Percentiles rank a stretch among this genome's conserved stretches.
These are phyloP conservation scores for Naso thynnoides DNA, from an alignment of 2,797 vertebrate species.

Conservation along the genomic window DNA sequence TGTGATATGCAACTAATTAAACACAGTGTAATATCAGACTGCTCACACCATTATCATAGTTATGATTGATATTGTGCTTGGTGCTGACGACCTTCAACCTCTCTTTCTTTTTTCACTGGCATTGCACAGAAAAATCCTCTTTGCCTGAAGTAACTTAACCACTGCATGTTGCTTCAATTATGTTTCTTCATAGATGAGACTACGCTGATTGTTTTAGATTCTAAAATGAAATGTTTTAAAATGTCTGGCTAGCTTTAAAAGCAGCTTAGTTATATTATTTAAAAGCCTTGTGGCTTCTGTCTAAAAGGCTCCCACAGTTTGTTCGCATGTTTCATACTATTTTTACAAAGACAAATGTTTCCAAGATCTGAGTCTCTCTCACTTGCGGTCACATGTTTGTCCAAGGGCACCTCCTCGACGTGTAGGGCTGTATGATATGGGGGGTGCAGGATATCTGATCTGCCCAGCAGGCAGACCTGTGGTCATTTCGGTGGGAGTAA, in stretches of 20 bases:
- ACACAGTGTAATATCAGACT: too few relatives aligned
- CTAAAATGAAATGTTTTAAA: slow-evolving; percentile 49
- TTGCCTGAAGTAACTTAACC: slow-evolving; percentile 26
- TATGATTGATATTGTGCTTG: too few relatives aligned
- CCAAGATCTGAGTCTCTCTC: slow-evolving; percentile 26
- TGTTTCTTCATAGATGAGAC: slow-evolving; percentile 50
- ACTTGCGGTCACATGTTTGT: slow-evolving; percentile 59
- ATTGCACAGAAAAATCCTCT: slow-evolving; percentile 20
- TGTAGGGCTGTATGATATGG: slow-evolving; percentile 54
- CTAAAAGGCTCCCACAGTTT: slow-evolving; percentile 53
- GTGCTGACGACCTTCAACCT: too few relatives aligned
- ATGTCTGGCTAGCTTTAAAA: slow-evolving; percentile 56
- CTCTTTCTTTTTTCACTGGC: not conserved
- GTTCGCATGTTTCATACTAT: slow-evolving; percentile 40
- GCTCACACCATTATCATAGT: too few relatives aligned
- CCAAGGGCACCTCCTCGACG: slow-evolving; percentile 48
- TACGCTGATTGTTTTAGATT: slow-evolving; percentile 45
- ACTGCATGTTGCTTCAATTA: slow-evolving; percentile 50
- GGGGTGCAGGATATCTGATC: slow-evolving; percentile 73
- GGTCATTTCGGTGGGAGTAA: slow-evolving; percentile 77
- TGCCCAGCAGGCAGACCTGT: slow-evolving; percentile 71
- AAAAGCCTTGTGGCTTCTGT: slow-evolving; percentile 43
- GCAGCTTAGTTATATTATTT: slow-evolving; percentile 50
- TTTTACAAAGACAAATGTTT: slow-evolving; percentile 52
- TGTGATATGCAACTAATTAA: too few relatives aligned